Evolutionary conservation across 2,888 invertebrate genomes (phyloP).

Genomic region (Idaea aversata): DNA sequence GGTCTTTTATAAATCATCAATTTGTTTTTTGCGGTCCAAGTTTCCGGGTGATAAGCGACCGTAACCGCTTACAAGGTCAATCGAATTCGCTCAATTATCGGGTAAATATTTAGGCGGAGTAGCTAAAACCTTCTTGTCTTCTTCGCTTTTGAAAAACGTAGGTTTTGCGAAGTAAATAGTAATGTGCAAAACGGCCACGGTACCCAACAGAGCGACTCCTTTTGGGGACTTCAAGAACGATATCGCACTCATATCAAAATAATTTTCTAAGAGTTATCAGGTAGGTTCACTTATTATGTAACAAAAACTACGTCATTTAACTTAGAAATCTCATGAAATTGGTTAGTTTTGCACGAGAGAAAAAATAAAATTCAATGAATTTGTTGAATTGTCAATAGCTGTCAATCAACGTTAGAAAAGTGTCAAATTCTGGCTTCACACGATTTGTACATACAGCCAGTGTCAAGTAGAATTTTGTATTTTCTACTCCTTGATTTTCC

Average conservation of each 20-base stretch:
- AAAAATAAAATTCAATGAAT: not conserved
- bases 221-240: conserved; percentile 67
- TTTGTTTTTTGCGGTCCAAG: conserved; percentile 22
- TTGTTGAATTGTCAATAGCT: not conserved
- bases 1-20: conserved; percentile 60
- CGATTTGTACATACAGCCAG: not conserved
- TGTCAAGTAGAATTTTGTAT: not conserved
- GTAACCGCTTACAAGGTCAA: conserved; percentile 39
- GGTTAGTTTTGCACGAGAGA: not conserved
- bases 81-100: conserved; percentile 41
- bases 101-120: conserved; percentile 65
- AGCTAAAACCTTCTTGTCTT: conserved; percentile 36
- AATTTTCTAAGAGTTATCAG: conserved; percentile 9
- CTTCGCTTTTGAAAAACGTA: conserved; percentile 63
- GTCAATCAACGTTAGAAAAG: not conserved
- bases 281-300: conserved; percentile 24
- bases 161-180: conserved; percentile 69
- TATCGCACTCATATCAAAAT: conserved; percentile 51
- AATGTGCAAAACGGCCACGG: conserved; percentile 61
- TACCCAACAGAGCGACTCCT: conserved; percentile 65
- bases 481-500: too few relatives aligned
- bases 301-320: conserved; percentile 9
- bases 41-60: not conserved
- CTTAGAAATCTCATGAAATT: not conserved
- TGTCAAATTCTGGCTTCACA: not conserved